Evolutionary conservation across 2,888 invertebrate species (phyloP), one percentile per base, ranked within the genome.

Genomic region (Drosophila prostipennis): DNA sequence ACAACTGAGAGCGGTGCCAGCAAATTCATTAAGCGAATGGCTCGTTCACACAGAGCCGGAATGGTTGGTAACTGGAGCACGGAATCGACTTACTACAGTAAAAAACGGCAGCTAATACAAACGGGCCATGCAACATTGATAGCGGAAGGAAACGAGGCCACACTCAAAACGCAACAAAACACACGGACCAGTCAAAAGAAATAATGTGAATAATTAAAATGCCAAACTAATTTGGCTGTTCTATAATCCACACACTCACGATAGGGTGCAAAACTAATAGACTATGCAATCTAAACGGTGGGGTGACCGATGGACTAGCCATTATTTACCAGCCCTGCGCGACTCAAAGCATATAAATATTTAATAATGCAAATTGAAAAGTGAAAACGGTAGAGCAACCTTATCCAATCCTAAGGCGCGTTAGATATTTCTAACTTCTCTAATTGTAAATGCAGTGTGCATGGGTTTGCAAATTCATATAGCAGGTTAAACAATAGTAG

Each of bases 21-120:
- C 64, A 64, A 87, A 72, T 79, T 87, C 74, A 84, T 88, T 80
- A 77, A 58, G 49, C 76, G 69, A 88, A 76, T 70, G 70, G 55
- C 56, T 48, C 58, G 49, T 43, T 14, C 59, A 69, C 57, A 63
- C 32, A 55, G 57, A 73, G 71, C 57, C 71, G 64, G 43, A 83
- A 71, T 71, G 67, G 70, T 58, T 71, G 70, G 68, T 63, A 83
- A 86, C 84, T 87, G 70, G 89, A 83, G 87, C 87, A 80, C 81
- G 84, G 72, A 76, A 64, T 74, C 43, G 43, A 42, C 63, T 52
- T 54, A 58, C 59, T 60, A 37, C 45, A 56, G 55, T 43, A 32
- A 6, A 29, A 32, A 46, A 32, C n/a, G 63, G 39, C 14, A 48
- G 60, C 32, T n/a, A 46, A 4, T 34, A 36, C 54, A 46, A 59